Evolutionary conservation across 2,113 vertebrate species (phyloP), one percentile per base, ranked within the genome.

Genomic region (Alosa alosa): DNA sequence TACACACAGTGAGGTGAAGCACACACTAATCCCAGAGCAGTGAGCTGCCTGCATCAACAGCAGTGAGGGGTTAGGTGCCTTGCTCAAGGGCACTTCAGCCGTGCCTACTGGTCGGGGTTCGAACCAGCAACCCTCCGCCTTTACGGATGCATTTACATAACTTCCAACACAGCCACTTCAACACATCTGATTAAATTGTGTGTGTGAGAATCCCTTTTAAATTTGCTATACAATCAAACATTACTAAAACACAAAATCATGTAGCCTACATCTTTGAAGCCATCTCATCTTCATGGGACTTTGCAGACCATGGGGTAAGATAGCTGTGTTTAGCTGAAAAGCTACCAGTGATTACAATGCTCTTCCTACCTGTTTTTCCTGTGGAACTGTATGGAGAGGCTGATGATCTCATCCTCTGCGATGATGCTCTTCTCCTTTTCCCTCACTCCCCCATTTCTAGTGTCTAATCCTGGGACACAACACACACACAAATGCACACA

Each of bases 321-420:
- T 46, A 1, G 46, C 20, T 6, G 18, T 50, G 6, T 13, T 47
- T 6, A 82, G 45, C 46, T 22, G 11, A 7, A 8, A 3, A 18
- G 10, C 11, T 7, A 20, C 22, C 41, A 44, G 41, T 44, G 41
- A 52, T 46, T 83, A 6, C 50, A 55, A 5, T 13, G 17, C 36
- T 11, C 5, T 2, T 92, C 94, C 94, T 93, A 97, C 97, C 96
- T 96, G 83, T 93, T 94, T 36, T 95, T 95, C 88, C 97, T 96
- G 0, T 97, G 97, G 89, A 98, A 99, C 94, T 99, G 97, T 25
- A 99, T 98, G 90, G 97, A 98, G 81, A 99, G 95, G 86, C 97
- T 99, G 95, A 99, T 97, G 41, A 97, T 97, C 91, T 97, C 97
- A 0, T 97, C 97, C 7, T 98, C 97, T 0, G 96, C 92, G 83